phyloP scores from a whole-genome alignment of 2,888 invertebrate genomes.

The Cerceris rybyensis region DNA sequence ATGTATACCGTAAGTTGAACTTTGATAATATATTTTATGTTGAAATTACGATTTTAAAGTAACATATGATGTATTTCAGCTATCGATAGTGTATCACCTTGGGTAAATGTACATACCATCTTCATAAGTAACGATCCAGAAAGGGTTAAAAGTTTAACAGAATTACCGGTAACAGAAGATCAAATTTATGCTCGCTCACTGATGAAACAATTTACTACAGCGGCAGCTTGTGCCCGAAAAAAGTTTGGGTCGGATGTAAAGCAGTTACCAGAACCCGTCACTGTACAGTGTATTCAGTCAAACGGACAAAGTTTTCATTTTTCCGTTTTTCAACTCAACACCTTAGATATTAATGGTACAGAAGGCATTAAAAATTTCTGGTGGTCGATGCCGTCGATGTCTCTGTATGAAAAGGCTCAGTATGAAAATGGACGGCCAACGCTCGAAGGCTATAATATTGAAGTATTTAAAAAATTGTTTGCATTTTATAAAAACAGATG shows the following conservation, averaged over 20 bases:
- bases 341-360: constrained; percentile 85
- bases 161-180: constrained; percentile 85
- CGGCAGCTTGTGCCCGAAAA: constrained; percentile 89
- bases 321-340: constrained; percentile 92
- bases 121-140: constrained; percentile 87
- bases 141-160: constrained; percentile 87
- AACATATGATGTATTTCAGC: constrained; percentile 80
- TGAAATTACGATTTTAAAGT: constrained; percentile 6
- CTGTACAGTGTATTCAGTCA: constrained; percentile 92
- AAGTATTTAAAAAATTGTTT: constrained; percentile 89
- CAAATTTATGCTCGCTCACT: constrained; percentile 89
- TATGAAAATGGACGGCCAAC: constrained; percentile 87
- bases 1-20: constrained; percentile 88
- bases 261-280: constrained; percentile 89
- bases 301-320: constrained; percentile 91
- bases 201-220: constrained; percentile 89
- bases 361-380: constrained; percentile 89
- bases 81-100: constrained; percentile 81
- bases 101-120: constrained; percentile 89
- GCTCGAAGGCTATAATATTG: constrained; percentile 89
- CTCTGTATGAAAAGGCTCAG: constrained; percentile 86
- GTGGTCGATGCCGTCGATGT: constrained; percentile 87
- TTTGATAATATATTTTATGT: background rate
- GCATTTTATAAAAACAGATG: constrained; percentile 90
- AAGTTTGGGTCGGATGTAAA: constrained; percentile 87